Base-by-base conservation (phyloP, 1,140 invertebrate genomes). In the Drosophila watanabei region DNA sequence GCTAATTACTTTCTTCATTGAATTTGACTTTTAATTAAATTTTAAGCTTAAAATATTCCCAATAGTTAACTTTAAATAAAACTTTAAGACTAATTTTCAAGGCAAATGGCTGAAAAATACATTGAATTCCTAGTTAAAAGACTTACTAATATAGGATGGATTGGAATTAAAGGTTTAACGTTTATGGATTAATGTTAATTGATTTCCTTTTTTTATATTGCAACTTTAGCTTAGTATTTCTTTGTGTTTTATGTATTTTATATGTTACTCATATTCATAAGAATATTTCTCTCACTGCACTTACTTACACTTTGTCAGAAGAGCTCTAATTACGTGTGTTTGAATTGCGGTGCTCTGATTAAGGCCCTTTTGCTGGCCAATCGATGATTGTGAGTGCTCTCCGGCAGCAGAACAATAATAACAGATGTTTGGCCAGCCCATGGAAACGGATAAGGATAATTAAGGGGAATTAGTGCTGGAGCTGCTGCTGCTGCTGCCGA, bases 391-490 rank as follows among this genome's bases (percentile, higher is more conserved):
- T 39, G 20, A 28, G 20, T 39, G 14, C 33, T n/a, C n/a, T 37
- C 14, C 20, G 20, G 39, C 24, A 14, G 28, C 20, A 61, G 76
- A 45, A 39, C 18, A 86, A 87, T 77, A 72, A 79, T 88, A 80
- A 83, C 83, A 87, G 83, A 88, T 87, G 84, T 80, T 77, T 24
- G 45, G 43, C 43, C 59, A 76, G 80, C 39, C 59, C 41, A 30
- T 58, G 57, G 32, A 58, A 87, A 84, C 84, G 76, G 71, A 88
- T 88, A 78, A 84, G 64, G 66, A 70, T 80, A 80, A 88, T 83
- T 87, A 77, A 37, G 39, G 71, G 33, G 57, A 77, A 59, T 54
- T 65, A 77, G 20, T 35, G 52, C 80, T 66, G 49, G 48, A 51
- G 43, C 62, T 32, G 39, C 65, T 35, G 18, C 65, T 35, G 18